Base-by-base conservation (phyloP, 1,140 invertebrate genomes). In the Drosophila sechellia region DNA sequence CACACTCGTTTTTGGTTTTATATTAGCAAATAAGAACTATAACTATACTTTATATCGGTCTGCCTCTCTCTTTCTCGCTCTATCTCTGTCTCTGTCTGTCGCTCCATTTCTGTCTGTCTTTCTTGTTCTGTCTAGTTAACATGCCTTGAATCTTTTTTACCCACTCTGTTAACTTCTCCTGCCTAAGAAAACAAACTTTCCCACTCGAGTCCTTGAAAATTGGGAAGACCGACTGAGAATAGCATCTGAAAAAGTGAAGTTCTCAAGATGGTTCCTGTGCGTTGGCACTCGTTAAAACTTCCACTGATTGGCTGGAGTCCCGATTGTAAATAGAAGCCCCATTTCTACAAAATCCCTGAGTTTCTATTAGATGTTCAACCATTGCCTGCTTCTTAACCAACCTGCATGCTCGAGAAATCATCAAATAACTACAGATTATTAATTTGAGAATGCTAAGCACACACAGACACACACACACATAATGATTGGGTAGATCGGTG, bases 61-160 rank as follows among this genome's bases (percentile, higher is more conserved):
- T 57, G 42, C 53, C 42, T 69, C 42, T 57, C 37, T 70, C 61
- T 34, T 27, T 31, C 25, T 50, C 31, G 12, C 53, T 70, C 49
- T 34, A 27, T 31, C 25, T 50, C 31, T 25, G 10, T 68, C 31
- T 45, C 22, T 53, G n/a, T 66, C 15, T 52, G 17, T 43, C 2
- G n/a, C 20, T 43, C 12, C 42, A 17, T 63, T 12, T 43, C 37
- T 65, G 13, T 65, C 61, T 53, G 43, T 70, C 42, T 56, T 39
- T 70, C 42, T 69, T 25, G 49, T 69, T 69, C 63, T 69, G 40
- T 39, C 66, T 69, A 69, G 64, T 57, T 57, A 70, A 70, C 66
- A 57, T 55, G 65, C 75, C 57, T 64, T 46, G 35, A 75, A 78
- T 64, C 42, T 31, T 57, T 79, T 83, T 71, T 71, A 54, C 53